Base-by-base conservation (phyloP, 2,113 vertebrate species). In the Tor tambroides region DNA sequence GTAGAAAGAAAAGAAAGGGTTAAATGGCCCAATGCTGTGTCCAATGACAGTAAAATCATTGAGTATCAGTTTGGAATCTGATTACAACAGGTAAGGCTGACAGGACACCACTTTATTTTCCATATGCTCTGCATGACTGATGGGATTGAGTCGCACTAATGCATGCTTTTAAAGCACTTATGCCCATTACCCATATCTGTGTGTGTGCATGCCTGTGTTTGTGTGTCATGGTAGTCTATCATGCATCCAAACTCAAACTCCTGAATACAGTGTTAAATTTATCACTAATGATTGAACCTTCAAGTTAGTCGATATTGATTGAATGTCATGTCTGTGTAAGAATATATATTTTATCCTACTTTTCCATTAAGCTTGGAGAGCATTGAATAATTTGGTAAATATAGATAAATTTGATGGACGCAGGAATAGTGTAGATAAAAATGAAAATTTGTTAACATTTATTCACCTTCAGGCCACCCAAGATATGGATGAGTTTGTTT, bases 141-240 rank as follows among this genome's bases (percentile, higher is more conserved):
- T 77, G 30, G 49, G 59, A 81, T 82, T 85, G 76, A 28, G 35
- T 41, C 32, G 19, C 83, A 87, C 26, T 76, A 85, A 81, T 74
- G 17, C 72, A 78, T 17, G 11, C 56, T n/a, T 63, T 63, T 76
- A 54, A 72, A 76, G 43, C 82, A 80, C 75, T 76, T 14, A 72
- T 28, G 80, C 67, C 30, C 41, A 89, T 85, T 85, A 88, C 6
- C 80, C 75, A 69, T 38, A 6, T 75, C 75, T 21, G 83, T 72
- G 32, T 72, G 26, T 74, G 49, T 46, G 80, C 7, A 32, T 85
- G 38, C 63, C 71, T 79, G 54, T 78, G 46, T 75, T 69, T 56
- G 80, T 51, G 61, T 75, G 56, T 80, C 12, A 38, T 32, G 19
- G 54, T 61, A 61, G 56, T 65, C 59, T 46, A 81, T 43, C 79